These are phyloP conservation scores for Lordiphosa collinella DNA, from an alignment of 1,140 invertebrate genomes.

Conservation along the genomic window DNA sequence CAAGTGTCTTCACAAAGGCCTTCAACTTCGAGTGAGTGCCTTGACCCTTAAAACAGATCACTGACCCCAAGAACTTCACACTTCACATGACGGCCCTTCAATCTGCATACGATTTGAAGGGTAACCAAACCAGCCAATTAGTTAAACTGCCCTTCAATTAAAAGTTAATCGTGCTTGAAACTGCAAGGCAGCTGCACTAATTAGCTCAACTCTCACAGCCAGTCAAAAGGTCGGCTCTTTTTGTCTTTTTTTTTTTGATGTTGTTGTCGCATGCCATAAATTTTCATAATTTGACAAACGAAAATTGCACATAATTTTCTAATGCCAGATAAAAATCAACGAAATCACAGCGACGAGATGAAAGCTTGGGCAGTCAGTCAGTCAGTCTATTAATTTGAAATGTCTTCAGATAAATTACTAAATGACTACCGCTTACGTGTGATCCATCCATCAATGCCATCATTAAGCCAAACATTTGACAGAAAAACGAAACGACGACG, in stretches of 20 bases:
- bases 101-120: constrained; percentile 45
- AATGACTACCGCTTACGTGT: constrained; percentile 75
- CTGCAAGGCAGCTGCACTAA: constrained; percentile 47
- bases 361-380: neutral
- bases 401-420: constrained; percentile 72
- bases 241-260: neutral
- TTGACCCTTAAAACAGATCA: neutral
- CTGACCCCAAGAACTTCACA: constrained; percentile 2
- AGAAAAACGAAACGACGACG: constrained; percentile 33
- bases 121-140: constrained; percentile 38
- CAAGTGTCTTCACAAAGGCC: no score
- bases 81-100: neutral
- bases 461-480: constrained; percentile 75
- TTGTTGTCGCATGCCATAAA: constrained; percentile 54
- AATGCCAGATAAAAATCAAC: constrained; percentile 63
- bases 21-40: no score
- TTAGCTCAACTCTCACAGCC: constrained; percentile 63
- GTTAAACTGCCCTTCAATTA: constrained; percentile 64
- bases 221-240: constrained; percentile 10
- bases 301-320: constrained; percentile 61
- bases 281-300: constrained; percentile 70
- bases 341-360: constrained; percentile 27
- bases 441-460: constrained; percentile 77
- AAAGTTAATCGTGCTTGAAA: constrained; percentile 73
- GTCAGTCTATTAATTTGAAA: constrained; percentile 72